Base-by-base conservation (phyloP, 2,888 invertebrate genomes). In the Dasypogon diadema region DNA sequence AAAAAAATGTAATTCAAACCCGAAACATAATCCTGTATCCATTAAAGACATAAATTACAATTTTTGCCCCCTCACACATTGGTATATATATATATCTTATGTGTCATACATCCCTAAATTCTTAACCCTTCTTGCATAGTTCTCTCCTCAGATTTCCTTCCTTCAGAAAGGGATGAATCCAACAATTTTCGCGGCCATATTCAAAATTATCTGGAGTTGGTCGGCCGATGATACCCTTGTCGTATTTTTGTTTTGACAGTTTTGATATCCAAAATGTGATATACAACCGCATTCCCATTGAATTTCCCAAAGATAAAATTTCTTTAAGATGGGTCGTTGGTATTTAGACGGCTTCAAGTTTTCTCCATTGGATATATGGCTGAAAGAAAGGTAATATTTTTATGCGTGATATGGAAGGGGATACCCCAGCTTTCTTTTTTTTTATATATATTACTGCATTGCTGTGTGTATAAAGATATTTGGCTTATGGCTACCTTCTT, bases 121-220 rank as follows among this genome's bases (percentile, higher is more conserved):
- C 54, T 54, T 48, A 68, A 48, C 65, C 65, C 65, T 68, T 68
- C 54, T n/a, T 70, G 14, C 26, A 34, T 18, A 6, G 26, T n/a
- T 68, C 21, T 34, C 14, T 54, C 16, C 65, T 14, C 21, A 48
- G 65, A 68, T 68, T 68, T 21, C 24, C 18, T 46, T 48, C 48
- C 2, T 42, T 0, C 3, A 16, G 5, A 10, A 48, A 21, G 56
- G 56, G 72, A 22, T 26, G 24, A 24, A n/a, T 30, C 30, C 54
- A 56, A 30, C 46, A 55, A 51, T 60, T 76, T 76, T 72, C 75
- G 60, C 75, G 75, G 72, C 75, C 75, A 76, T 76, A 60, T 76
- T 76, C 48, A 34, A 70, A 68, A 70, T 51, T 60, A 74, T 74
- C 24, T 72, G 42, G 58, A n/a, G 58, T 74, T 42, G 72, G 72